A percentile compares a stretch with the other conserved stretches of the same genome.
Evolutionary conservation across 1,140 invertebrate species (phyloP).

Genomic region (Zaprionus taronus): DNA sequence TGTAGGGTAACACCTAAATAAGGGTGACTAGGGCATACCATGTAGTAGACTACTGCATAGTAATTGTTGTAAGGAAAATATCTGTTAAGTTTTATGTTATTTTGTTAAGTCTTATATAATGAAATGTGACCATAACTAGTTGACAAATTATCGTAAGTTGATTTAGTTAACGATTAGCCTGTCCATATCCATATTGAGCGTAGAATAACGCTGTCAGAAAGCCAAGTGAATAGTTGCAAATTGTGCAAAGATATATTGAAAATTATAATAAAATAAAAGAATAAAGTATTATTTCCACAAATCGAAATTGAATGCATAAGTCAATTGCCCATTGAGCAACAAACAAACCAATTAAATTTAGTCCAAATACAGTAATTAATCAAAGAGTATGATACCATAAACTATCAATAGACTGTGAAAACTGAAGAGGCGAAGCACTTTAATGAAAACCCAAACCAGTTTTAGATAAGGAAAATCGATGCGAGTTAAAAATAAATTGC

Average conservation of each 20-base stretch:
- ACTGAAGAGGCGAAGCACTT: neutral
- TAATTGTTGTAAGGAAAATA: no score
- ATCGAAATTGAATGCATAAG: no score
- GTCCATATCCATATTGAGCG: no score
- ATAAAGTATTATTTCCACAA: no score
- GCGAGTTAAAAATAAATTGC: conserved; percentile 2
- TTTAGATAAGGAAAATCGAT: conserved; percentile 2
- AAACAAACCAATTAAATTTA: neutral
- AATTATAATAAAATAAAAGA: neutral
- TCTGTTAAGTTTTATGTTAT: neutral
- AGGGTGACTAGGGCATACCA: neutral
- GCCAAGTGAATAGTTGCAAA: neutral
- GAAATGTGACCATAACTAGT: no score
- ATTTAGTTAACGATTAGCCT: no score
- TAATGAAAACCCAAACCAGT: neutral
- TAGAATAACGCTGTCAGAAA: no score
- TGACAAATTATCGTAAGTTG: no score
- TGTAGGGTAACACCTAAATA: neutral
- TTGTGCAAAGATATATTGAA: neutral
- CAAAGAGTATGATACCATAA: neutral
- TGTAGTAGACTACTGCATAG: neutral
- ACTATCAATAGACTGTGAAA: neutral
- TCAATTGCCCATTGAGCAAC: neutral
- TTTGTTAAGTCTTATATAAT: no score
- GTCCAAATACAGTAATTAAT: neutral